Base-by-base conservation (phyloP, 2,113 vertebrate genomes). In the Otis tarda region DNA sequence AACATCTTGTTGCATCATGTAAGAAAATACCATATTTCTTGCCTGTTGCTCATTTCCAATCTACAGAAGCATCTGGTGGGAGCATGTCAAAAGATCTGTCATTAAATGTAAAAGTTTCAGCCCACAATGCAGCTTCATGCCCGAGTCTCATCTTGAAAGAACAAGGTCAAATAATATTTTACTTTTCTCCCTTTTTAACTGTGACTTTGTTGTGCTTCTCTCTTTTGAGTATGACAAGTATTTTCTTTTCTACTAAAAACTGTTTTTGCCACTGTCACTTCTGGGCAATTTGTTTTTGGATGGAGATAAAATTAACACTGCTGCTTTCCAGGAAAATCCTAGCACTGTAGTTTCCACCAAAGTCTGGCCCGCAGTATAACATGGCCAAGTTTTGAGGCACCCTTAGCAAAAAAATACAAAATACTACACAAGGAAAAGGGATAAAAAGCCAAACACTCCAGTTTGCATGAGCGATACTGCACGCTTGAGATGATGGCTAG, bases 1-100 rank as follows among this genome's bases (percentile, higher is more conserved):
- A 98, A 97, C 97, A 98, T 98, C 97, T 97, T 98, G 94, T 97
- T 98, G 97, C 93, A 98, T 98, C 96, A 96, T 97, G 93, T 96
- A 97, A 97, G 95, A 97, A 91, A 95, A 93, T 76, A 94, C 92
- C 87, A 69, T 97, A 94, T 97, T 97, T 98, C 96, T 97, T 97
- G 85, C 83, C 90, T 95, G 67, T 95, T 96, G 92, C 93, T 95
- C 81, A 80, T 97, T 98, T 97, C 79, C 96, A 97, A 89, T 85
- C 89, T 96, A 91, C 92, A 81, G 73, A 93, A 96, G 87, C 92
- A 98, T 97, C 97, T 95, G 96, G 90, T 64, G 90, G 75, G 95
- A 97, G 75, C 80, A 94, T 97, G 97, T 95, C 92, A 97, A 96
- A 97, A 93, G 77, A 77, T 64, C 52, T 80, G 45, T 81, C 77